Base-by-base conservation (phyloP, 2,888 invertebrate genomes). In the Lepidonotus clava region DNA sequence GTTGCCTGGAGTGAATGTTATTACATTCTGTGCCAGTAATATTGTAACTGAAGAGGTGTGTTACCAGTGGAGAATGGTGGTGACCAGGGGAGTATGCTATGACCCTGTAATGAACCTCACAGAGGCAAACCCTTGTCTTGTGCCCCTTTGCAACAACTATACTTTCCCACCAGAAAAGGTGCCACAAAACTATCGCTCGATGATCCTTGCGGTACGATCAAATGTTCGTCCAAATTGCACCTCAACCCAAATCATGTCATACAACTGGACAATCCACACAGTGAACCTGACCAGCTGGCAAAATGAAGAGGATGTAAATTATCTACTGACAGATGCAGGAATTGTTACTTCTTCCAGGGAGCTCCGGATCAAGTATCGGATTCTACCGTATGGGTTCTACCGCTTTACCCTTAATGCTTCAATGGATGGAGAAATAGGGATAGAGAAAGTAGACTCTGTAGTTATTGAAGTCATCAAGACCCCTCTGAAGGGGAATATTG, bases 361-460 rank as follows among this genome's bases (percentile, higher is more conserved):
- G 28, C 85, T 90, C 24, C 83, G 87, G 0, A 66, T 90, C 8
- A 53, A 84, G 21, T 80, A 86, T 1, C 84, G 89, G 28, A 84
- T 87, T 6, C 61, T 90, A 21, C 88, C 88, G n/a, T 90, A 90
- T 87, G 90, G 90, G 0, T 21, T 88, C n/a, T 90, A 90, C 85
- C 71, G 89, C 36, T 88, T 90, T 84, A 76, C 41, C 76, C 86
- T 90, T 8, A 90, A 90, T 85, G 89, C 88, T 5, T 90, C 90
- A 40, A 90, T 90, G 90, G 86, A 90, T 66, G 88, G 89, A 41
- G 46, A 88, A 34, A 90, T 90, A 85, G 90, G 89, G 6, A 90
- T 90, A 87, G 87, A 86, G 56, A 87, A 87, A 0, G 86, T 86
- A 4, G 89, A 89, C 46, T 41, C 51, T 21, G 41, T 88, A 4